Conservation (phyloP, 1,140 invertebrate genomes). For the Lucilia cuprina region DNA sequence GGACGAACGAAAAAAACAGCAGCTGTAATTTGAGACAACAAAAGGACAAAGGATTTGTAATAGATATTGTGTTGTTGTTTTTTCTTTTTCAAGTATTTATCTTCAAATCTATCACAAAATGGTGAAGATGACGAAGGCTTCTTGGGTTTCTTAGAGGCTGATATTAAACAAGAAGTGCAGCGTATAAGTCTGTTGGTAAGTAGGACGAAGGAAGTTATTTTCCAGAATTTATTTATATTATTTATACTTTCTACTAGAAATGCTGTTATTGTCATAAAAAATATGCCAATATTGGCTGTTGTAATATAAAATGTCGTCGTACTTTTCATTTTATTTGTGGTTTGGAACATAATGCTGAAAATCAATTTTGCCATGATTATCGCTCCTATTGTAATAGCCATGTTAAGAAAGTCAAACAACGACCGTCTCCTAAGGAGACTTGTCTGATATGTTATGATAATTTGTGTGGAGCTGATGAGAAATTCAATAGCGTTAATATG, state of each 20-base stretch:
- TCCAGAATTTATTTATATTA: slow-evolving; percentile 31
- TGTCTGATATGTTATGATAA: slow-evolving; percentile 42
- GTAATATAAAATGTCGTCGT: slow-evolving; percentile 64
- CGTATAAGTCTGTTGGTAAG: slow-evolving; percentile 68
- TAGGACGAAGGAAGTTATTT: too few species aligned
- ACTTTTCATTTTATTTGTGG: slow-evolving; percentile 73
- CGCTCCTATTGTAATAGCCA: slow-evolving; percentile 64
- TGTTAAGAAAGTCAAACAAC: slow-evolving; percentile 13
- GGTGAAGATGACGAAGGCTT: slow-evolving; percentile 69
- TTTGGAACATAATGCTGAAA: slow-evolving; percentile 64
- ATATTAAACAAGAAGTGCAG: slow-evolving; percentile 68
- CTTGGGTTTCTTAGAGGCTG: slow-evolving; percentile 68
- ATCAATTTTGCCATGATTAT: slow-evolving; percentile 68
- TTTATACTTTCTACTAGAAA: slow-evolving; percentile 60
- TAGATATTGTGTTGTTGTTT: slow-evolving; percentile 14
- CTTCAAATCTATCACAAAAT: slow-evolving; percentile 68
- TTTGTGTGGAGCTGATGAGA: background rate
- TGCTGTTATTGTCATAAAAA: slow-evolving; percentile 68
- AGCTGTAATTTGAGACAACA: too few species aligned
- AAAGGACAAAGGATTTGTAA: too few species aligned
- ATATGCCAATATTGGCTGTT: slow-evolving; percentile 70
- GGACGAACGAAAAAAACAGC: background rate
- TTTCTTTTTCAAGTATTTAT: slow-evolving; percentile 56
- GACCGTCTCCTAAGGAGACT: background rate
- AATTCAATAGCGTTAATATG: slow-evolving; percentile 4